Evolutionary conservation across 2,113 vertebrate genomes (phyloP), one percentile per base, ranked within the genome.

Genomic region (Osmerus mordax): DNA sequence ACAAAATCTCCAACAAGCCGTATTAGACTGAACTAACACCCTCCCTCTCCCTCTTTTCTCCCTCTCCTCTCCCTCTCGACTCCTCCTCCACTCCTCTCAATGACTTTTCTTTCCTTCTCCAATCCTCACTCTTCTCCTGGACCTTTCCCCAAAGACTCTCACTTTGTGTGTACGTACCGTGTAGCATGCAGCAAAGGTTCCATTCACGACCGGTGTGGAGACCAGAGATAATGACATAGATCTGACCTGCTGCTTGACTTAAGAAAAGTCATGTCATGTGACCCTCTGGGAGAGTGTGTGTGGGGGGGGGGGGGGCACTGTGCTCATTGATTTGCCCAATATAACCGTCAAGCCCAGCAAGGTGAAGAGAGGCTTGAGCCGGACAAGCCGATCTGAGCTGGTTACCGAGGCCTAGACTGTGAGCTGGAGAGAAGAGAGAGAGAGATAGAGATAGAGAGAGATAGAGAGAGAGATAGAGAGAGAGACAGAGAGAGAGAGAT

Each of bases 191-290:
- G 65, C 67, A 72, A 14, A 19, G 81, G 76, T 81, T 90, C 90
- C 89, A 91, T 89, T 79, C 83, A 88, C 82, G 81, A 78, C 60
- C 11, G 15, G n/a, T 61, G 73, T 21, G 74, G 28, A 41, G 73
- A 3, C 52, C 65, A 69, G 66, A 84, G 81, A 83, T 83, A 87
- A 89, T 79, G 62, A 66, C 73, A 89, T 86, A 67, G 70, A 90
- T 83, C 78, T 74, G 60, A 80, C 67, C 79, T 76, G 75, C 78
- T 81, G 85, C 87, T 91, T 84, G 88, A 84, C 74, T 81, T 86
- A 89, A 89, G 84, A 75, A 5, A 81, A 77, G 82, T 62, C 56
- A 51, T 53, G 88, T 87, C 87, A 91, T 81, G 84, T 89, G 90
- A 89, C 81, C 65, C 81, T 85, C 86, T 89, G 83, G 74, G 68